Percentiles rank a stretch among this genome's conserved stretches.
phyloP scores from a whole-genome alignment of 2,113 vertebrate species.

The Sapayoa aenigma region DNA sequence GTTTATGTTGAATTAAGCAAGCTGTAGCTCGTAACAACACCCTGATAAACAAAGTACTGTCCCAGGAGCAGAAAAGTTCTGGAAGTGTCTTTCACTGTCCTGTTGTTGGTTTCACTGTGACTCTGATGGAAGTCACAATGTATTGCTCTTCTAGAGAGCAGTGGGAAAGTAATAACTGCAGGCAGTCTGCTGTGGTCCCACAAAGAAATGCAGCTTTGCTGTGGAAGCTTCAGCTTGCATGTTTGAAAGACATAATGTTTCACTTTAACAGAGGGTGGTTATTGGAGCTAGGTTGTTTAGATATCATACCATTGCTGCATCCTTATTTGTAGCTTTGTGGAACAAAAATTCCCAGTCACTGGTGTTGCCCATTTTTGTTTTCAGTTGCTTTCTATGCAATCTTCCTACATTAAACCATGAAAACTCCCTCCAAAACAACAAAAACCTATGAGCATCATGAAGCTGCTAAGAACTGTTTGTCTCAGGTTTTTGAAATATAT shows the following conservation, averaged over 20 bases:
- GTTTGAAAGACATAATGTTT: not conserved
- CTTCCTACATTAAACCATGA: not conserved
- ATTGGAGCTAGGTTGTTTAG: not conserved
- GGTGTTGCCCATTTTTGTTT: not conserved
- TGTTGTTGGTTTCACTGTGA: not conserved
- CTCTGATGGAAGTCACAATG: not conserved
- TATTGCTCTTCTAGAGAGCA: not conserved
- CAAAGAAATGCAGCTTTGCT: not conserved
- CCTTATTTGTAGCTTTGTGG: not conserved
- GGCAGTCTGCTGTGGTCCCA: not conserved
- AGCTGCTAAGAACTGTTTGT: not conserved
- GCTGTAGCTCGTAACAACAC: not conserved
- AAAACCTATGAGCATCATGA: not conserved
- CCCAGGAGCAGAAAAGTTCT: not conserved
- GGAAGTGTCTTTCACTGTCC: not conserved
- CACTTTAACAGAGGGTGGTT: not conserved
- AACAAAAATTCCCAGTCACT: not conserved
- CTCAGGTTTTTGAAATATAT: not conserved
- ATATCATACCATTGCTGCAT: not conserved
- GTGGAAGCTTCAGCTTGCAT: not conserved
- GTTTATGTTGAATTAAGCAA: not conserved
- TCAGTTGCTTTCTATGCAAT: not conserved
- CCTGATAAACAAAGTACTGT: not conserved
- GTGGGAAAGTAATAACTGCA: not conserved
- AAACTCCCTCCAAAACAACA: not conserved